Percentiles rank a stretch among this genome's conserved stretches.
These are phyloP conservation scores for Tetraodon nigroviridis DNA, from an alignment of 2,113 vertebrate species.

Conservation along the genomic window DNA sequence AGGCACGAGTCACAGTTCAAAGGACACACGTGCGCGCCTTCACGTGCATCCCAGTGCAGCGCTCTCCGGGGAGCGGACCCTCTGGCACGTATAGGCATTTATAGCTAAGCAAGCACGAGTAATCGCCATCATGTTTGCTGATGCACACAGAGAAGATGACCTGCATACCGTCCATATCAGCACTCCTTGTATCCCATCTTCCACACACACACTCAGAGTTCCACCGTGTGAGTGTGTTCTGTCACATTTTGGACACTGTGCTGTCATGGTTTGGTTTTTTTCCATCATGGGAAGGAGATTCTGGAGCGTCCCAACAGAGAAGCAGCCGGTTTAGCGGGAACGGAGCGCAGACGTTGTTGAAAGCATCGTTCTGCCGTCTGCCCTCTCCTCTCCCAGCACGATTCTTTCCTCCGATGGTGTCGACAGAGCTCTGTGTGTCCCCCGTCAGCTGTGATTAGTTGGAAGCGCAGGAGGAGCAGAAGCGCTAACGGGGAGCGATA, in stretches of 20 bases:
- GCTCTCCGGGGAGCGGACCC: constrained; percentile 21
- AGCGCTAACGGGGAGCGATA: constrained; percentile 56
- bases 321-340: constrained; percentile 1
- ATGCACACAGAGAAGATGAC: constrained; percentile 34
- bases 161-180: neutral
- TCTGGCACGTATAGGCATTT: constrained; percentile 18
- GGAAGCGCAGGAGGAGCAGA: constrained; percentile 36
- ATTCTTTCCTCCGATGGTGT: constrained; percentile 22
- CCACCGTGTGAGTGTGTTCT: too few species aligned
- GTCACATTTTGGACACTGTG: neutral
- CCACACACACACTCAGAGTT: neutral
- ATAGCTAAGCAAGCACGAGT: constrained; percentile 13
- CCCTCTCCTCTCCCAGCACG: constrained; percentile 16
- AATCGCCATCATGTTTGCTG: constrained; percentile 29
- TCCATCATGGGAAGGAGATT: constrained; percentile 10
- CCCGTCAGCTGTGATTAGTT: constrained; percentile 57
- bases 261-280: constrained; percentile 15
- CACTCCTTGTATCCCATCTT: neutral
- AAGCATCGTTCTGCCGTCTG: neutral
- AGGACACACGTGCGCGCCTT: constrained; percentile 19
- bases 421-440: constrained; percentile 32
- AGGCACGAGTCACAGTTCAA: constrained; percentile 19
- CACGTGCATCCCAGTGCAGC: constrained; percentile 11
- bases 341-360: neutral
- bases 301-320: constrained; percentile 8